A percentile compares a stretch with the other conserved stretches of the same genome.
These are phyloP conservation scores for Henricia sp. DNA, from an alignment of 53 echinoderm and acorn worm species.

Conservation along the genomic window DNA sequence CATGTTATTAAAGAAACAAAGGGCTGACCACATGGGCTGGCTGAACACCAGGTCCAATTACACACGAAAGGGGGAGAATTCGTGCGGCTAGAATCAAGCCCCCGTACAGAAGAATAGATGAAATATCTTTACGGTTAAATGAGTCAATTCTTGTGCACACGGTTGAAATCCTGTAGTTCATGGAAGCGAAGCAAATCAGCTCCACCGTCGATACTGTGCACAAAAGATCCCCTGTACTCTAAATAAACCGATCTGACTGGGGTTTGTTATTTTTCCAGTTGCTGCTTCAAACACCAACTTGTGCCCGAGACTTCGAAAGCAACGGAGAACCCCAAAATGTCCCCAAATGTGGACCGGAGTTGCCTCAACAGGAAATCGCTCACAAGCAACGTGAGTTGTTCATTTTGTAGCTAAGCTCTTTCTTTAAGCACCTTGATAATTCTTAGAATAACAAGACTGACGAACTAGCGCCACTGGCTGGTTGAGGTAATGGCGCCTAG, in stretches of 20 bases:
- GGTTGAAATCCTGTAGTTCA: conserved; percentile 65
- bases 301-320: conserved; percentile 20
- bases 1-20: conserved; percentile 94
- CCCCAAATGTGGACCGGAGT: conserved; percentile 26
- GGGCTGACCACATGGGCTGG: conserved; percentile 95
- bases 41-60: conserved; percentile 86
- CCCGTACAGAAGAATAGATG: conserved; percentile 46
- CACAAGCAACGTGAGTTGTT: conserved; percentile 49
- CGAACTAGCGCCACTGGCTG: conserved; percentile 28
- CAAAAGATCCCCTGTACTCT: conserved; percentile 38
- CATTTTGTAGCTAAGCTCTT: conserved; percentile 45
- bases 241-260: conserved; percentile 32
- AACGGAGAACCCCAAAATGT: conserved; percentile 22
- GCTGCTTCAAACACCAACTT: conserved; percentile 32
- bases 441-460: conserved; percentile 57
- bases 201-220: conserved; percentile 28
- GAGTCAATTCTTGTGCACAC: conserved; percentile 56
- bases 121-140: conserved; percentile 72
- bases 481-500: conserved; percentile 52
- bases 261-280: conserved; percentile 7
- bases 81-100: conserved; percentile 57
- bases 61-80: conserved; percentile 60
- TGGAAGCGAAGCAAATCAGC: conserved; percentile 52
- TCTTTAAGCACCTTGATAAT: conserved; percentile 51
- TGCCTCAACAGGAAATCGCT: conserved; percentile 35